Base-by-base conservation (phyloP, 2,113 vertebrate species). In the Mesoclemmys tuberculata region DNA sequence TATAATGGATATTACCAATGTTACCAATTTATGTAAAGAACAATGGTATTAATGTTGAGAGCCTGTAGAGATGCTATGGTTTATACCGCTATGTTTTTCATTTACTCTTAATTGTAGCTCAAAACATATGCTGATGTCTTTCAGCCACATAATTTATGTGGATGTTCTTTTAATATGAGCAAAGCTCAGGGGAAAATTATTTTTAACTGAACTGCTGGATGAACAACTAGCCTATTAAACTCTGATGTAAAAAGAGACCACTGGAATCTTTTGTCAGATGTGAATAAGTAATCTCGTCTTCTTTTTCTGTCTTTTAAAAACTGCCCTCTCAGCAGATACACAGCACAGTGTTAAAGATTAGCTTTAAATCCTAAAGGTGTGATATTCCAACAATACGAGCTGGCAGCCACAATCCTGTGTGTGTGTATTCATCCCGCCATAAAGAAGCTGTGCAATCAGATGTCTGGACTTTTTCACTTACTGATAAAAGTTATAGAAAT, bases 41-140 rank as follows among this genome's bases (percentile, higher is more conserved):
- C 95, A 97, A 97, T 89, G 89, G 87, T 96, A 96, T 97, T 97
- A 97, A 95, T 95, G 96, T 87, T 94, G 93, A 95, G 95, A 97
- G 95, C 96, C 97, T 97, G 96, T 95, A 97, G 97, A 97, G 96
- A 95, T 84, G 90, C 83, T 94, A 80, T 89, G 95, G 96, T 97
- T 96, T 97, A 97, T 96, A 96, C 96, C 80, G 48, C 95, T 97
- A 96, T 92, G 87, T 91, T 97, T 98, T 96, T 90, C 96, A 94
- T 97, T 96, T 95, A 92, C 91, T 97, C 91, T 98, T 97, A 97
- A 97, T 95, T 97, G 95, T 93, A 93, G 97, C 95, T 97, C 93
- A 96, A 96, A 97, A 97, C 93, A 92, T 95, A 94, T 94, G 96
- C 92, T 95, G 90, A 97, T 93, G 93, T 71, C 88, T 97, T 93